A percentile compares a stretch with the other conserved stretches of the same genome.
Conservation (phyloP, 2,888 invertebrate genomes). For the Rotaria macrura region DNA sequence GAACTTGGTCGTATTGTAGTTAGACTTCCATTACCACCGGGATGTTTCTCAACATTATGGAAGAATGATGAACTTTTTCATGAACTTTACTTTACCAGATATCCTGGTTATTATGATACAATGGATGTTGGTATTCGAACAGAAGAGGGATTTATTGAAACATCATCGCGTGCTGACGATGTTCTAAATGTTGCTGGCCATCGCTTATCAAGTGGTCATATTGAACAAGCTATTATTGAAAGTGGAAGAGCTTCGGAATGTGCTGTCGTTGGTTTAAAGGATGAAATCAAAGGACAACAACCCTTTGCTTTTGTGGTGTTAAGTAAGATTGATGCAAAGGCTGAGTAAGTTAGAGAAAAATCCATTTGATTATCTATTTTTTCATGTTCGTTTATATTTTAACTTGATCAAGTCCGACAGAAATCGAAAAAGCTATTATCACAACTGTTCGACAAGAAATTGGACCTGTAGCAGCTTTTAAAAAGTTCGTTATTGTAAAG, state of each 20-base stretch:
- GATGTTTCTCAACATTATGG: slow-evolving; percentile 71
- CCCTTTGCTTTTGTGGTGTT: slow-evolving; percentile 59
- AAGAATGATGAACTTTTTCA: slow-evolving; percentile 68
- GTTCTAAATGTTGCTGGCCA: slow-evolving; percentile 90
- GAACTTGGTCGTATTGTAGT: slow-evolving; percentile 71
- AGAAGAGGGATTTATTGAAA: slow-evolving; percentile 70
- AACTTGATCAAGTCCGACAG: slow-evolving; percentile 37
- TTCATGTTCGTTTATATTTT: no score
- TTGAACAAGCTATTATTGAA: slow-evolving; percentile 71
- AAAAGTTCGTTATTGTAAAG: slow-evolving; percentile 65
- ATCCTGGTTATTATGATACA: slow-evolving; percentile 77
- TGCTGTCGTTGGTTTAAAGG: slow-evolving; percentile 78
- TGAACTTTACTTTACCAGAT: slow-evolving; percentile 69
- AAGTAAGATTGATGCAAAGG: background rate
- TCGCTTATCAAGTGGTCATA: slow-evolving; percentile 71
- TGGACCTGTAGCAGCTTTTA: slow-evolving; percentile 79
- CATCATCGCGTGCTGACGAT: slow-evolving; percentile 81
- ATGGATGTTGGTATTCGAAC: slow-evolving; percentile 85
- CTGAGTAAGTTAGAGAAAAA: background rate
- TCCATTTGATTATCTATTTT: fast-evolving
- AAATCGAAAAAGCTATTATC: slow-evolving; percentile 56
- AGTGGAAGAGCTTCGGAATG: slow-evolving; percentile 75
- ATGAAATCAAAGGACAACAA: slow-evolving; percentile 75
- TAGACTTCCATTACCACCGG: slow-evolving; percentile 72
- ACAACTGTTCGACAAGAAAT: slow-evolving; percentile 59